phyloP scores from a whole-genome alignment of 1,140 invertebrate species.

The Hirudo medicinalis region DNA sequence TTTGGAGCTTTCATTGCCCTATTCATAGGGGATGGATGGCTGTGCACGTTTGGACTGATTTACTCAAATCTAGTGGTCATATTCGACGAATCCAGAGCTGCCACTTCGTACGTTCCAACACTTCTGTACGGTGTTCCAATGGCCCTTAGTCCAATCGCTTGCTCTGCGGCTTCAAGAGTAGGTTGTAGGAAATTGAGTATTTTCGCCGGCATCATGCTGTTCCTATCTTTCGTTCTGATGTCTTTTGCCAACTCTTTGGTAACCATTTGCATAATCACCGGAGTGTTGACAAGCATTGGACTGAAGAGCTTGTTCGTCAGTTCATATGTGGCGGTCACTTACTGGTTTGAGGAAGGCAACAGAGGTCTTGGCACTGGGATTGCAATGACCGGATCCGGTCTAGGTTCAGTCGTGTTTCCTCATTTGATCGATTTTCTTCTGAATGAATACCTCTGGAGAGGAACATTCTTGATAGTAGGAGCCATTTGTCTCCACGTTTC shows the following conservation, averaged over 20 bases:
- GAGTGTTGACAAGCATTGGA: slow-evolving; percentile 66
- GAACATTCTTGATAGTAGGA: slow-evolving; percentile 43
- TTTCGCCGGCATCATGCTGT: slow-evolving; percentile 58
- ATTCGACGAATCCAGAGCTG: slow-evolving; percentile 68
- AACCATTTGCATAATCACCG: slow-evolving; percentile 64
- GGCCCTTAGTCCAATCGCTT: slow-evolving; percentile 62
- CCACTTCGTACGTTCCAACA: slow-evolving; percentile 47
- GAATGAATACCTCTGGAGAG: slow-evolving; percentile 53
- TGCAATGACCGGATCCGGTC: slow-evolving; percentile 73
- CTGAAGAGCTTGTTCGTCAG: slow-evolving; percentile 73
- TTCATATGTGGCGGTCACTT: slow-evolving; percentile 68
- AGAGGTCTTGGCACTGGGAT: slow-evolving; percentile 73
- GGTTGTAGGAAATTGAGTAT: slow-evolving; percentile 75
- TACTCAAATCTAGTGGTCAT: slow-evolving; percentile 56
- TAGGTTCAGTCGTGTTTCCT: slow-evolving; percentile 60
- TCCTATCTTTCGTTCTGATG: slow-evolving; percentile 59
- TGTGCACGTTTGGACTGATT: slow-evolving; percentile 22
- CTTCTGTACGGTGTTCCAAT: slow-evolving; percentile 22
- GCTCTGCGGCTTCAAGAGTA: slow-evolving; percentile 62
- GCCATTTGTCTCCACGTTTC: slow-evolving; percentile 16
- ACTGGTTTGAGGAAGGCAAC: slow-evolving; percentile 70
- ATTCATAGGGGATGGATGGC: slow-evolving; percentile 23
- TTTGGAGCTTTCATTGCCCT: slow-evolving; percentile 22
- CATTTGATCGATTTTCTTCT: slow-evolving; percentile 50
- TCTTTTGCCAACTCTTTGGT: slow-evolving; percentile 60